A percentile compares a stretch with the other conserved stretches of the same genome.
Evolutionary conservation across 92 coral and sea anemone species (phyloP).

Genomic region (Micromussa lordhowensis): DNA sequence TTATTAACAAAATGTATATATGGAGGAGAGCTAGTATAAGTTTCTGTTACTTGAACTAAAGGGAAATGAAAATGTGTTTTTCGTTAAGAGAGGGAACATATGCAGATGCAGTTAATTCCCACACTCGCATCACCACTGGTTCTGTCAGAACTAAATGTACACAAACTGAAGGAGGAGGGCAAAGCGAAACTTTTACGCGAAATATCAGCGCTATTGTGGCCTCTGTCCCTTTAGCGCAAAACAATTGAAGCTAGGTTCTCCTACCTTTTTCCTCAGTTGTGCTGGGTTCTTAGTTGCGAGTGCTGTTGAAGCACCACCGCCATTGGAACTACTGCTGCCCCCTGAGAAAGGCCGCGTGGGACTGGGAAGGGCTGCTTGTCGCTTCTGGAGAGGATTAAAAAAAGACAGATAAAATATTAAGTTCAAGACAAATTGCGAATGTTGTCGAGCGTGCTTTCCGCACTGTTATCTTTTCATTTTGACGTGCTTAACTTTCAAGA

Average conservation of each 20-base stretch:
- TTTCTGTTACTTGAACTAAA: not conserved
- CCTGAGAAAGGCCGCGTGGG: slow-evolving; percentile 36
- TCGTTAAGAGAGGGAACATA: not conserved
- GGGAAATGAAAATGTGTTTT: not conserved
- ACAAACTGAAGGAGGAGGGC: not conserved
- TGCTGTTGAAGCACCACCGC: slow-evolving; percentile 7
- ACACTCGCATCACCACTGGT: not conserved
- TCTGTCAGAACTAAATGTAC: not conserved
- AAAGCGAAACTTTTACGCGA: not conserved
- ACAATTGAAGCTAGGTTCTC: not conserved
- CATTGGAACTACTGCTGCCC: slow-evolving; percentile 15
- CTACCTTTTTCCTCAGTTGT: slow-evolving; percentile 27
- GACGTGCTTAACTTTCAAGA: not conserved
- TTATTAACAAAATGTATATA: no score
- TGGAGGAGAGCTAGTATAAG: not conserved
- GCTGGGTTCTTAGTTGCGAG: slow-evolving; percentile 6
- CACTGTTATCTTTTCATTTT: no score
- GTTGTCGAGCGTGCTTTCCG: not conserved
- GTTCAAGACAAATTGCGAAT: not conserved
- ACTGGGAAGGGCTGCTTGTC: slow-evolving; percentile 42
- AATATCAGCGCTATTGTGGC: not conserved
- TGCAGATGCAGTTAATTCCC: not conserved
- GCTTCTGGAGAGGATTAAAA: not conserved
- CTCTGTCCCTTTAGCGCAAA: no score
- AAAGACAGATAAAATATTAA: not conserved